Base-by-base conservation (phyloP, 1,140 invertebrate genomes). In the Anastrepha obliqua region DNA sequence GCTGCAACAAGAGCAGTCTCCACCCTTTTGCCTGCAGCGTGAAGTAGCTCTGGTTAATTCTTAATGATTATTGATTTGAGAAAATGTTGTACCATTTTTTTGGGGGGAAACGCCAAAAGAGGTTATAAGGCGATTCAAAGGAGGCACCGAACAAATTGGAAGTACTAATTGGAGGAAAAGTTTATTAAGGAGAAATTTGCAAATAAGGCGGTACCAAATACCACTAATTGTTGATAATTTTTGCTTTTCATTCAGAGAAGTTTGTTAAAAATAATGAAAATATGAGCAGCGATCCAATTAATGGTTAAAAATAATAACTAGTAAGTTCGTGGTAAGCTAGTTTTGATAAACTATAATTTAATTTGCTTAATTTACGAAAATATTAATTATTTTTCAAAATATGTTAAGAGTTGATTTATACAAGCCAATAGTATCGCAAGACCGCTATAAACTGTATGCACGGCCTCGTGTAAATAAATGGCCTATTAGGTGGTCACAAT, bases 21-120 rank as follows among this genome's bases (percentile, higher is more conserved):
- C 74, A 29, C n/a, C 74, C n/a, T 81, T 81, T 81, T 4, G 74
- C 74, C 74, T 81, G 74, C 47, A 47, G 74, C 55, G 7, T 20
- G 47, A 55, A 51, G 44, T 17, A 6, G 47, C 74, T 47, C 74
- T 55, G 74, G 44, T 81, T 47, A 81, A 81, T 51, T 55, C 47
- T 81, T 81, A 55, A 81, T 81, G 44, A 81, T 81, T 42, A 81
- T 81, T 81, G 74, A 81, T 81, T 51, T 81, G 74, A 81, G 74
- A 11, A 20, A 47, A 44, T n/a, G 39, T 67, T 74, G 9, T 29
- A 15, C 13, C 13, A 8, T 58, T 58, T 58, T 58, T 58, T 58
- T 58, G 55, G 13, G 7, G 7, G 7, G 0, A n/a, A 64, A 15
- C 60, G 29, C 17, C 7, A 39, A 29, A 62, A 17, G 44, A 17